Conservation (phyloP, 2,888 invertebrate genomes). For the Andrena bicolor region DNA sequence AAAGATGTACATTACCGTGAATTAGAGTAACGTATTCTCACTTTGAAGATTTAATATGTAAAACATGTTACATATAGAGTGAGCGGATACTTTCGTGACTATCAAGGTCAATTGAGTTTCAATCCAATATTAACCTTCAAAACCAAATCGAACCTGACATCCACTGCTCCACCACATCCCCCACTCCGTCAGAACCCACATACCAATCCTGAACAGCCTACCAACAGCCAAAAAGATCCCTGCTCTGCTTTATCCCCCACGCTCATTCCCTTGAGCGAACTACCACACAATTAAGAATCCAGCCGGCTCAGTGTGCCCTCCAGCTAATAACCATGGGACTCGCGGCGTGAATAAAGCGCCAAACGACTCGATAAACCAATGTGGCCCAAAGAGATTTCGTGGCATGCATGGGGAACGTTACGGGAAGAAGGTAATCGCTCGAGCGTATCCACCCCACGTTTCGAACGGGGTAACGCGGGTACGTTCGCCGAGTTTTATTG, state of each 20-base stretch:
- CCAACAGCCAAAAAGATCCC: background rate
- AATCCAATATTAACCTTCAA: no score
- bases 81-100: no score
- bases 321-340: background rate
- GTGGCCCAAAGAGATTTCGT: constrained; percentile 41
- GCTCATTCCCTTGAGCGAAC: background rate
- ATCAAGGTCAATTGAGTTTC: no score
- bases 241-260: background rate
- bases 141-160: no score
- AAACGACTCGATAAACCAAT: constrained; percentile 44
- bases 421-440: constrained; percentile 69
- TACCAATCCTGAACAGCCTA: background rate
- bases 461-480: constrained; percentile 39
- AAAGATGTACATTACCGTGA: no score
- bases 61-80: no score
- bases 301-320: background rate
- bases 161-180: background rate
- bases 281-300: constrained; percentile 4
- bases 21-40: no score
- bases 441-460: constrained; percentile 67
- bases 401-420: constrained; percentile 50
- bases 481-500: constrained; percentile 76
- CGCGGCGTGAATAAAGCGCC: constrained; percentile 17
- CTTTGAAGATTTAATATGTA: no score
- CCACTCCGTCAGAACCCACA: background rate